Conservation (phyloP, 2,888 invertebrate genomes). For the Oscheius sp. region DNA sequence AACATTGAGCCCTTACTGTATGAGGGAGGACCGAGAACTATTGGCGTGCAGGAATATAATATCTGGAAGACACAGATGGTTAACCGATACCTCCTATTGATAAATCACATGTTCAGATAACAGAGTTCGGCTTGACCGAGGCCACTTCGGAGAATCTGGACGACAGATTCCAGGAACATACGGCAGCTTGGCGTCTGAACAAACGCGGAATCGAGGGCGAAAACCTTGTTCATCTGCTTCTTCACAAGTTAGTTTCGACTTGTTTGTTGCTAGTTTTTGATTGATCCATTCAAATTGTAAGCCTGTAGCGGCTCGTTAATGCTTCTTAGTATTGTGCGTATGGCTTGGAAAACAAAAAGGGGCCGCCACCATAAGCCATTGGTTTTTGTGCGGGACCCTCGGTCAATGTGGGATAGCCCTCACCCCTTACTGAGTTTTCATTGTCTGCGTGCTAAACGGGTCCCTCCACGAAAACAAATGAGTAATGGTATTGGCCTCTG, state of each 20-base stretch:
- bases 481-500: too few relatives aligned
- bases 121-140: constrained; percentile 80
- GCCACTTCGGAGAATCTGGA: constrained; percentile 84
- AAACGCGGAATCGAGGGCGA: constrained; percentile 94
- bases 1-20: constrained; percentile 70
- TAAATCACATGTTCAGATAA: constrained; percentile 50
- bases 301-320: too few relatives aligned
- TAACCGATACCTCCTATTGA: background rate
- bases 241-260: constrained; percentile 83
- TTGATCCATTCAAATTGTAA: too few relatives aligned
- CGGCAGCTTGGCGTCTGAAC: constrained; percentile 97
- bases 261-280: too few relatives aligned
- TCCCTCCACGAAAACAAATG: too few relatives aligned
- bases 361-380: too few relatives aligned
- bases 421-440: too few relatives aligned
- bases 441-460: too few relatives aligned
- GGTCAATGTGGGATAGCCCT: too few relatives aligned
- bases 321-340: too few relatives aligned
- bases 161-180: constrained; percentile 80
- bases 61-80: constrained; percentile 80
- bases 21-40: constrained; percentile 85
- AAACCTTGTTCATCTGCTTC: constrained; percentile 90
- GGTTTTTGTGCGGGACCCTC: too few relatives aligned
- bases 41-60: constrained; percentile 85
- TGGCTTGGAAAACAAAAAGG: too few relatives aligned